A percentile compares a stretch with the other conserved stretches of the same genome.
Conservation (phyloP, 1,140 invertebrate genomes). For the Octopus bimaculoides region DNA sequence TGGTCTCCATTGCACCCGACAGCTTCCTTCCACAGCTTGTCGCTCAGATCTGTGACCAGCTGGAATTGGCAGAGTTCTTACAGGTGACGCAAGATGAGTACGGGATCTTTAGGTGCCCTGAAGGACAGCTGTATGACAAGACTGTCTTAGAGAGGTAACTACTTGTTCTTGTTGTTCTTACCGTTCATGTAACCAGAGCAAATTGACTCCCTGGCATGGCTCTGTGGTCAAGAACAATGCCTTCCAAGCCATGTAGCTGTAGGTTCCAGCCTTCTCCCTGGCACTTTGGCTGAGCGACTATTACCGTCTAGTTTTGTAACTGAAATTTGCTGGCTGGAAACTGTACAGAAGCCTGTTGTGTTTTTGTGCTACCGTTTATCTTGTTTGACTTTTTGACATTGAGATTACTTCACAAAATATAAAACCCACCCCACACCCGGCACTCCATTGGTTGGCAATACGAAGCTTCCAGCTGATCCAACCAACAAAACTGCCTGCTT, state of each 20-base stretch:
- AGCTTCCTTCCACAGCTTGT: conserved; percentile 66
- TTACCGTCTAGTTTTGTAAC: no score
- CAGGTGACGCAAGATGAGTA: conserved; percentile 82
- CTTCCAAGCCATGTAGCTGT: background rate
- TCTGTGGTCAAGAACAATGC: background rate
- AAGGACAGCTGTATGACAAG: conserved; percentile 89
- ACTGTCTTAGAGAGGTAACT: conserved; percentile 77
- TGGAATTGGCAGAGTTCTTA: conserved; percentile 70
- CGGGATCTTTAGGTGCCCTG: conserved; percentile 82
- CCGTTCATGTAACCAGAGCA: background rate
- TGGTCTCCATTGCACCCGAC: conserved; percentile 67
- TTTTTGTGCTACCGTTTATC: no score
- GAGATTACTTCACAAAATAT: no score
- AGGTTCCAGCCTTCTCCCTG: background rate
- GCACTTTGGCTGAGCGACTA: background rate
- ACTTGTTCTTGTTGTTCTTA: conserved; percentile 15
- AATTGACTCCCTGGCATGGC: background rate
- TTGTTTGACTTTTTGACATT: no score
- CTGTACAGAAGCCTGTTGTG: no score
- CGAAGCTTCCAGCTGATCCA: no score
- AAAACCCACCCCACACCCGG: no score
- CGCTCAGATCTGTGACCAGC: conserved; percentile 60
- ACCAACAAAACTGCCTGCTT: no score
- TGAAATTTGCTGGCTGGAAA: no score
- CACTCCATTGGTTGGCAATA: no score